Evolutionary conservation across 30 jellyfish, hydroid and myxozoan species (phyloP).

Genomic region (Aurelia coerulea): DNA sequence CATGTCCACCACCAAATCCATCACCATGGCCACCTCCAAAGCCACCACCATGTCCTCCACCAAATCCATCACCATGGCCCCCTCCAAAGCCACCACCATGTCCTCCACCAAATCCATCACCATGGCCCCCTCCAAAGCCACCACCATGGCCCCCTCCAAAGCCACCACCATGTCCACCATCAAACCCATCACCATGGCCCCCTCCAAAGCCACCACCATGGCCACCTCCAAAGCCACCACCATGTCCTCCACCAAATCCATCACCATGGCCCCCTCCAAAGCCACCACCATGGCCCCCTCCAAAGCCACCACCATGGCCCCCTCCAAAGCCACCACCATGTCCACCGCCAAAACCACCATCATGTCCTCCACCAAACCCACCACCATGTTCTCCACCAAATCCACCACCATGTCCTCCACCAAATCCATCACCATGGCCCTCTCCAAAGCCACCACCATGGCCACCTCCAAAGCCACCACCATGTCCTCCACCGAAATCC

Average conservation of each 20-base stretch:
- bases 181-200: conserved; percentile 31
- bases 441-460: conserved; percentile 43
- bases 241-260: conserved; percentile 60
- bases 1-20: conserved; percentile 29
- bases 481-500: conserved; percentile 28
- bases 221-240: conserved; percentile 45
- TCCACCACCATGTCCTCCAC: conserved; percentile 44
- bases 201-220: conserved; percentile 21
- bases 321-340: conserved; percentile 41
- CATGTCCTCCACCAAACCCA: conserved; percentile 54
- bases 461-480: conserved; percentile 56
- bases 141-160: conserved; percentile 40
- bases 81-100: conserved; percentile 45
- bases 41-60: conserved; percentile 34
- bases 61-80: conserved; percentile 16
- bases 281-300: conserved; percentile 36
- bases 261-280: conserved; percentile 42
- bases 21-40: conserved; percentile 20
- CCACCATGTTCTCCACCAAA: conserved; percentile 43
- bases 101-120: conserved; percentile 58
- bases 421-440: conserved; percentile 54
- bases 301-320: conserved; percentile 38
- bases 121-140: conserved; percentile 42
- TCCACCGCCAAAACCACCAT: conserved; percentile 33
- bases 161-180: conserved; percentile 64